Percentiles rank a stretch among this genome's conserved stretches.
These are phyloP conservation scores for Vombatus ursinus DNA, from an alignment of 2,113 vertebrate genomes.

Conservation along the genomic window DNA sequence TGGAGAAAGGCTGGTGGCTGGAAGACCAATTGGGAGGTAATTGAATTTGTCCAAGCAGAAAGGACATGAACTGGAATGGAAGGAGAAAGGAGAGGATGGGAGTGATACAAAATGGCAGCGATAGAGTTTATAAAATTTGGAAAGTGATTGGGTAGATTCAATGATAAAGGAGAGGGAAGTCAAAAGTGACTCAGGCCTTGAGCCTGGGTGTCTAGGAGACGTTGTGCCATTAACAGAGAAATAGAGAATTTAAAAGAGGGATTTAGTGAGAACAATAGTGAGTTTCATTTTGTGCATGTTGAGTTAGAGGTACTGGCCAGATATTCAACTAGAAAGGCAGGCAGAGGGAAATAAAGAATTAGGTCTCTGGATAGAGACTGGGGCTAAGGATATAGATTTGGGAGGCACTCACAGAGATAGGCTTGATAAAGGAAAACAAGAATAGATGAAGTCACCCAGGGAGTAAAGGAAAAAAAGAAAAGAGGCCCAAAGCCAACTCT, in stretches of 20 bases:
- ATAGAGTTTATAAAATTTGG: not conserved
- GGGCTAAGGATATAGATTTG: not conserved
- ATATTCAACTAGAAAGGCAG: not conserved
- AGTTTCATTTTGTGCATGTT: not conserved
- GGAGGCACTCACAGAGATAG: not conserved
- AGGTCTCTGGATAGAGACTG: not conserved
- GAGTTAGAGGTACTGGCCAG: not conserved
- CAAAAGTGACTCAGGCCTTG: too few species aligned
- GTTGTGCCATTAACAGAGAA: not conserved
- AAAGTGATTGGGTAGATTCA: not conserved
- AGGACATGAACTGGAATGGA: not conserved
- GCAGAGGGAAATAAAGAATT: not conserved
- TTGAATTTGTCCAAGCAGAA: not conserved
- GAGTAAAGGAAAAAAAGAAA: not conserved
- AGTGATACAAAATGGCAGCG: not conserved
- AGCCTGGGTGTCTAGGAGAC: not conserved
- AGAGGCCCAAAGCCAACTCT: not conserved
- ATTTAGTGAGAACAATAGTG: not conserved
- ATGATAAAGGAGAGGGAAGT: not conserved
- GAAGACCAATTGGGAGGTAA: not conserved
- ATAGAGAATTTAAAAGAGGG: not conserved
- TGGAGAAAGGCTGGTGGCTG: not conserved
- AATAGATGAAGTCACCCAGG: not conserved
- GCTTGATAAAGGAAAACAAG: not conserved
- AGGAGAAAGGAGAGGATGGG: not conserved